These are phyloP conservation scores for Passer domesticus DNA, from an alignment of 2,113 vertebrate genomes.

Conservation along the genomic window DNA sequence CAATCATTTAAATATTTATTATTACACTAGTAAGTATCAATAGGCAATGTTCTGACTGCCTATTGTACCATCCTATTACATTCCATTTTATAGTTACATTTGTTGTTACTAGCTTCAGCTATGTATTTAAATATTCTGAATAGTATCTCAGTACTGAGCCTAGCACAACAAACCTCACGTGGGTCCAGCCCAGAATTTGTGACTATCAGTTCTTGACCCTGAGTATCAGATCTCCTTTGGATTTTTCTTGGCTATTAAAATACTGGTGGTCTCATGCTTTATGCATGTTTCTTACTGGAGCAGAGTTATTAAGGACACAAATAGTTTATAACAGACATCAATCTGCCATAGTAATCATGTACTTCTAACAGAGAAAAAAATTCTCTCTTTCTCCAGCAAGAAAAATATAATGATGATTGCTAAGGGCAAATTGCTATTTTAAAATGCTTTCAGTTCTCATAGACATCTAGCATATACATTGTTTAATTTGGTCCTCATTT, in stretches of 20 bases:
- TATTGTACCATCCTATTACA: not conserved
- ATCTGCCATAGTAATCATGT: fast-evolving
- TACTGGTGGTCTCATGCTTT: not conserved
- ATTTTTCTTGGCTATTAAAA: slow-evolving; percentile 4
- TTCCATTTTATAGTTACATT: not conserved
- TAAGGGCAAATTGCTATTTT: not conserved
- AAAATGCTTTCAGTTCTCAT: not conserved
- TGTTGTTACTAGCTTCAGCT: not conserved
- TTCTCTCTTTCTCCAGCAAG: not conserved
- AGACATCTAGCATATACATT: not conserved
- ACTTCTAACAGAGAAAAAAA: not conserved
- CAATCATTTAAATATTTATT: not conserved
- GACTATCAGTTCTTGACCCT: not conserved
- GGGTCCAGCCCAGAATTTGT: not conserved
- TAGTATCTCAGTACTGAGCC: not conserved
- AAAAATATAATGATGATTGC: not conserved
- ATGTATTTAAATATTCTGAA: not conserved
- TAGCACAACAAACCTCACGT: not conserved
- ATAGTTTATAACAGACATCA: not conserved
- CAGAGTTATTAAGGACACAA: not conserved
- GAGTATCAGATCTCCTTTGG: not conserved
- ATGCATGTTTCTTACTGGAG: not conserved
- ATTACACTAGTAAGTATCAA: not conserved
- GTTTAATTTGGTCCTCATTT: not conserved
- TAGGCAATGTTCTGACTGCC: not conserved